Evolutionary conservation across 2,797 vertebrate genomes (phyloP), one percentile per base, ranked within the genome.

Genomic region (Sus cebifrons): DNA sequence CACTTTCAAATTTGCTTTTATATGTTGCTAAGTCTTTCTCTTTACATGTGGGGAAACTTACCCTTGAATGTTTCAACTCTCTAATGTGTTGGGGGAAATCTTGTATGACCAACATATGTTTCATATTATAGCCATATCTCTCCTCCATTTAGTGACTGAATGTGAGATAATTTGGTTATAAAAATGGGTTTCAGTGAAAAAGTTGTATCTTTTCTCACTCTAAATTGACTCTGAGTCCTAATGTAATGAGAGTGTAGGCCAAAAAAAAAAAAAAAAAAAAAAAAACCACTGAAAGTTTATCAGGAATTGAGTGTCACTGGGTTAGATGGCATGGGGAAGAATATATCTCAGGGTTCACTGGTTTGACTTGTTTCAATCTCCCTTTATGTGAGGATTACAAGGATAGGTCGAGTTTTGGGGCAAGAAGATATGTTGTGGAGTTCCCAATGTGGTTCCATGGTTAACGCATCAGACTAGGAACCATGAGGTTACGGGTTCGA

Each of bases 141-240:
- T 79, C 36, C 12, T 79, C 8, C 44, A 0, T 32, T 86, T 86
- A 64, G 16, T 16, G 71, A 16, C 1, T 86, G 7, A 52, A 52
- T 74, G 17, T 83, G n/a, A 84, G 65, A 73, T 32, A 52, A 81
- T 84, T n/a, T 79, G 74, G 60, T n/a, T 65, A 75, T 40, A 92
- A 86, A 44, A 82, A 44, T 68, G 40, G 65, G 25, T 65, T 82
- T 11, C 9, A n/a, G 1, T 52, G 20, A 52, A 20, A 52, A 2
- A 32, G 5, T 54, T 49, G 2, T 29, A n/a, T 67, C 36, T 73
- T 82, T 3, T 54, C 49, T 78, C 25, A 36, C 6, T 75, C 1
- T n/a, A 86, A 70, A 58, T 36, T 17, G 10, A 9, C 20, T 92
- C 54, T 79, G 60, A 81, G 16, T 25, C 10, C 12, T 73, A 62